These are phyloP conservation scores for Hydrotaea cyrtoneurina DNA, from an alignment of 2,888 invertebrate genomes.

Conservation along the genomic window DNA sequence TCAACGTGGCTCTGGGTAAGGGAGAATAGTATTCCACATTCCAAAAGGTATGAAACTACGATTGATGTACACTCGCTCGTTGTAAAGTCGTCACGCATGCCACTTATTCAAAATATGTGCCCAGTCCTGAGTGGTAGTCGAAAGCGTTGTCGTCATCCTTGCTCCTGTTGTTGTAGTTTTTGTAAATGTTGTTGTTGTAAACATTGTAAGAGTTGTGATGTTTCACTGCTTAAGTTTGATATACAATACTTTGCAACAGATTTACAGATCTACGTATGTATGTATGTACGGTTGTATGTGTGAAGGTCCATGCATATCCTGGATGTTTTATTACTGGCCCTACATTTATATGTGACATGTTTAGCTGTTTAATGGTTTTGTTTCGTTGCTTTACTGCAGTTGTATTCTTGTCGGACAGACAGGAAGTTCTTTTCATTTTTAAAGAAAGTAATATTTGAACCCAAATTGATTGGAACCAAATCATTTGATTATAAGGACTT, in stretches of 20 bases:
- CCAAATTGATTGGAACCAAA: too few species aligned
- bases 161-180: conserved; percentile 42
- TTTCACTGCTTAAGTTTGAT: conserved; percentile 37
- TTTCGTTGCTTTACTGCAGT: too few species aligned
- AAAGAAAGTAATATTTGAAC: too few species aligned
- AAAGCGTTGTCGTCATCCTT: conserved; percentile 6
- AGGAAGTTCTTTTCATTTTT: too few species aligned
- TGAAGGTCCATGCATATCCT: not conserved
- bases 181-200: conserved; percentile 61
- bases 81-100: conserved; percentile 56
- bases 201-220: conserved; percentile 33
- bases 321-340: not conserved
- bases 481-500: too few species aligned
- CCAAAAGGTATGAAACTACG: conserved; percentile 45
- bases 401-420: too few species aligned
- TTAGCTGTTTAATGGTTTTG: too few species aligned
- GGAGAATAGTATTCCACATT: conserved; percentile 1
- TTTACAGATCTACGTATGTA: not conserved
- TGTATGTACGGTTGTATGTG: not conserved
- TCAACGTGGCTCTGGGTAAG: not conserved
- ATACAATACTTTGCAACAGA: conserved; percentile 32
- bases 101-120: conserved; percentile 40
- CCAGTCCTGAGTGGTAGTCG: not conserved
- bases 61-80: conserved; percentile 65
- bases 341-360: not conserved